Conservation (phyloP, 2,888 invertebrate genomes). For the Scaeva pyrastri region DNA sequence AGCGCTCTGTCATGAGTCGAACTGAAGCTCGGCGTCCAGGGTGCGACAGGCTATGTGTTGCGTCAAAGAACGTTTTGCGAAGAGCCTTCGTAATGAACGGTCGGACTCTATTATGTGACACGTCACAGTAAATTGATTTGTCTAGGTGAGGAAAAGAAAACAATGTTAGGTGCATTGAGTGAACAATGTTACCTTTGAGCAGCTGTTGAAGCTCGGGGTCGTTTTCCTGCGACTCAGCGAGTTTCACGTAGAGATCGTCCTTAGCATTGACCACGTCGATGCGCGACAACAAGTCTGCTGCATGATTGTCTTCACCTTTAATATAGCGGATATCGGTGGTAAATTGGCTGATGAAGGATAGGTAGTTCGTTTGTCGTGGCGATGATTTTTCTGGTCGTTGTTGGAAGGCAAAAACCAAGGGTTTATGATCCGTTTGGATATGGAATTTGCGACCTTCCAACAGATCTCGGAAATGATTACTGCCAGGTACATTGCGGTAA, state of each 20-base stretch:
- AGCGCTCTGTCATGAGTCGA: conserved; percentile 26
- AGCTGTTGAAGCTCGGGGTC: conserved; percentile 28
- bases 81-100: conserved; percentile 40
- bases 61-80: conserved; percentile 30
- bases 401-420: conserved; percentile 21
- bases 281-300: conserved; percentile 40
- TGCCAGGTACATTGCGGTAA: conserved; percentile 21
- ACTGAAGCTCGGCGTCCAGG: conserved; percentile 23
- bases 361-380: conserved; percentile 36
- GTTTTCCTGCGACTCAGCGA: conserved; percentile 32
- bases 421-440: conserved; percentile 45
- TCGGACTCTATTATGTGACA: conserved; percentile 31
- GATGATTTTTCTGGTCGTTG: conserved; percentile 40
- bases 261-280: conserved; percentile 1
- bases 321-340: conserved; percentile 25
- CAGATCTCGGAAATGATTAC: conserved; percentile 36
- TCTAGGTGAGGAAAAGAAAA: conserved; percentile 3
- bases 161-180: neutral
- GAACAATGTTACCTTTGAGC: neutral
- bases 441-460: conserved; percentile 31
- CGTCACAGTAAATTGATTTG: conserved; percentile 18
- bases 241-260: conserved; percentile 20
- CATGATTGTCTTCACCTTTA: conserved; percentile 2
- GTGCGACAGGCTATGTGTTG: conserved; percentile 1
- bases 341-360: conserved; percentile 28